Percentiles rank a stretch among this genome's conserved stretches.
Conservation (phyloP, 2,113 vertebrate genomes). For the Equus przewalskii region DNA sequence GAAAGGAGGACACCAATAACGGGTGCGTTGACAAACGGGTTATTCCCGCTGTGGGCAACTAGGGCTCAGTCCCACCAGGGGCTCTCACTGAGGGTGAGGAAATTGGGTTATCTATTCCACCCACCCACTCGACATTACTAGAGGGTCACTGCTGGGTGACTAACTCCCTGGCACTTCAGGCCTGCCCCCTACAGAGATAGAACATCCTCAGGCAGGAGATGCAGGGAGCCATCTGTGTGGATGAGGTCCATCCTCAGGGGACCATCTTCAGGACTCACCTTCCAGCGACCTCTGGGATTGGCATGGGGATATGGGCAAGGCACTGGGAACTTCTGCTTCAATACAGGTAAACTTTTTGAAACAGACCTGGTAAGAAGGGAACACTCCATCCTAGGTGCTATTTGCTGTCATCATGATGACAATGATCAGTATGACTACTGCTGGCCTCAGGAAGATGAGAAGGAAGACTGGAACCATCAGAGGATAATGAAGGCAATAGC, state of each 20-base stretch:
- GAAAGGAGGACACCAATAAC: neutral
- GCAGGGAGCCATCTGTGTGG: neutral
- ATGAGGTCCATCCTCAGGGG: neutral
- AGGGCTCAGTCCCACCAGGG: neutral
- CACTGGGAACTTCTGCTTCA: neutral
- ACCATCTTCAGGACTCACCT: neutral
- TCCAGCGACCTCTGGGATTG: neutral
- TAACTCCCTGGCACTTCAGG: neutral
- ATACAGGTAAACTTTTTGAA: neutral
- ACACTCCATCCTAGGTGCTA: neutral
- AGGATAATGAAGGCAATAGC: neutral
- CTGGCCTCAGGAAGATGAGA: neutral
- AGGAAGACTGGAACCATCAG: neutral
- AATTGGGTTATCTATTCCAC: neutral
- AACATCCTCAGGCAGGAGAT: neutral
- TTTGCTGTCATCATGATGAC: neutral
- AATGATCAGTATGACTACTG: neutral
- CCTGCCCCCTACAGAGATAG: neutral
- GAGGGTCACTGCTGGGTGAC: neutral
- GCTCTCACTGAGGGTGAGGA: neutral
- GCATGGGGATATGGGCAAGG: neutral
- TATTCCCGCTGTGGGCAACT: neutral
- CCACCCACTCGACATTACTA: neutral
- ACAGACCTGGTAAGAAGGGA: neutral
- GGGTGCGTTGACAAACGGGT: rapidly evolving